phyloP scores from a whole-genome alignment of 2,888 invertebrate species.

The Halictus quadricinctus region DNA sequence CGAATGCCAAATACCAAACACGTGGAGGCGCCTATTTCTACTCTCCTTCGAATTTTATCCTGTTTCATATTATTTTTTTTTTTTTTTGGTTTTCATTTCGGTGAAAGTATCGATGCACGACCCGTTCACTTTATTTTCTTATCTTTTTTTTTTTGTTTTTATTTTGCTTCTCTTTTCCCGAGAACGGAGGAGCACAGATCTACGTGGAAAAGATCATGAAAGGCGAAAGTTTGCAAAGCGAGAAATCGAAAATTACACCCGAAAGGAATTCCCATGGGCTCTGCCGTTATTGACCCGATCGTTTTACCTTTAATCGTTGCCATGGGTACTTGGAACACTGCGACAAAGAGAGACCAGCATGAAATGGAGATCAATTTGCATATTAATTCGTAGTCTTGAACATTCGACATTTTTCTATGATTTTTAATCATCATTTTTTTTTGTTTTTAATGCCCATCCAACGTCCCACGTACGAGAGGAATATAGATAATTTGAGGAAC shows the following conservation, averaged over 20 bases:
- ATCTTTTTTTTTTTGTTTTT: background rate
- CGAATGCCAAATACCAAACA: constrained; percentile 50
- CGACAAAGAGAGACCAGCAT: constrained; percentile 72
- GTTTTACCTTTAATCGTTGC: constrained; percentile 71
- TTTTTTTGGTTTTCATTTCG: background rate
- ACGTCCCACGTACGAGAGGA: constrained; percentile 50
- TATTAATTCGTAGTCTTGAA: constrained; percentile 58
- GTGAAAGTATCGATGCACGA: background rate
- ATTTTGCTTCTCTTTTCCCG: background rate
- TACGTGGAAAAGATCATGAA: constrained; percentile 46
- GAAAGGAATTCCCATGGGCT: constrained; percentile 71
- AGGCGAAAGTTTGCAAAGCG: constrained; percentile 58
- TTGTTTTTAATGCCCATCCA: constrained; percentile 42
- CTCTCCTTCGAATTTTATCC: constrained; percentile 42
- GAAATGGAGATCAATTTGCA: constrained; percentile 69
- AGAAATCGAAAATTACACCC: constrained; percentile 63
- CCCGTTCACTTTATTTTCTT: background rate
- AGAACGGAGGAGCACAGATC: constrained; percentile 21
- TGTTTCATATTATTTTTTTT: background rate
- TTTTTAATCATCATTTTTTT: background rate
- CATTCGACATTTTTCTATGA: constrained; percentile 10
- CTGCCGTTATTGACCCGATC: constrained; percentile 64
- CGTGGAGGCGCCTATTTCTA: constrained; percentile 36
- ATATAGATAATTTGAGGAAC: constrained; percentile 23
- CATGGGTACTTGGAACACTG: constrained; percentile 68